Percentiles rank a stretch among this genome's conserved stretches.
Evolutionary conservation across 1,140 invertebrate species (phyloP).

Genomic region (Nomia melanderi): DNA sequence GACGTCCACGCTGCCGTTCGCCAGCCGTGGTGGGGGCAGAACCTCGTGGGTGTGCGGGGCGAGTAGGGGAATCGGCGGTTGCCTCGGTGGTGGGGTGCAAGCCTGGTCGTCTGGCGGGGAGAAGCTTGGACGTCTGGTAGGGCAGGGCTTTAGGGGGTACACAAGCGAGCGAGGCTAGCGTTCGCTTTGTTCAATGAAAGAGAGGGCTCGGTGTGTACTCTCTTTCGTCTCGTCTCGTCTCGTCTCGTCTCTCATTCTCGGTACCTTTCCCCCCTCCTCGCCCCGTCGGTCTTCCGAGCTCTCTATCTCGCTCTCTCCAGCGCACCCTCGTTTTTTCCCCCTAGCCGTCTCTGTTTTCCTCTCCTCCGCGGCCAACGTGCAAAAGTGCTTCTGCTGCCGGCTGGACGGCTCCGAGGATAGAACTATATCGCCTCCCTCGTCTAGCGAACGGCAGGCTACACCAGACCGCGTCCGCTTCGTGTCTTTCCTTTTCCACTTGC

Average conservation of each 20-base stretch:
- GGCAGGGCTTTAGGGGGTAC: slow-evolving; percentile 30
- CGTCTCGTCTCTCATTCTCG: slow-evolving; percentile 35
- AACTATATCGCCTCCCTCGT: slow-evolving; percentile 23
- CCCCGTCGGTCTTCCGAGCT: neutral
- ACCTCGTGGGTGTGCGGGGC: slow-evolving; percentile 53
- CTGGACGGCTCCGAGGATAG: slow-evolving; percentile 18
- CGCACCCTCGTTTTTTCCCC: slow-evolving; percentile 15
- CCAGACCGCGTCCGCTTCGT: neutral
- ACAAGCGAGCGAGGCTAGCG: neutral
- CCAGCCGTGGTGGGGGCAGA: slow-evolving; percentile 9
- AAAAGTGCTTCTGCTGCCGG: slow-evolving; percentile 29
- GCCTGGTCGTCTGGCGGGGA: slow-evolving; percentile 9
- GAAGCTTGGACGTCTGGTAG: slow-evolving; percentile 19
- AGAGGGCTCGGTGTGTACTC: neutral
- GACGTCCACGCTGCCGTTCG: slow-evolving; percentile 52
- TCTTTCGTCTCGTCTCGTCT: slow-evolving; percentile 20
- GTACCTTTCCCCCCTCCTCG: neutral
- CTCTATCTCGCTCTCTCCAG: neutral
- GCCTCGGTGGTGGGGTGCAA: neutral
- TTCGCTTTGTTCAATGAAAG: slow-evolving; percentile 45
- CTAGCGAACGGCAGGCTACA: slow-evolving; percentile 26
- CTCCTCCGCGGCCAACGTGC: slow-evolving; percentile 25
- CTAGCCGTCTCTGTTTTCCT: neutral
- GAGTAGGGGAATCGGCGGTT: slow-evolving; percentile 3
- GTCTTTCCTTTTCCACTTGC: neutral